These are phyloP conservation scores for Cerastoderma edule DNA, from an alignment of 2,888 invertebrate genomes.

Conservation along the genomic window DNA sequence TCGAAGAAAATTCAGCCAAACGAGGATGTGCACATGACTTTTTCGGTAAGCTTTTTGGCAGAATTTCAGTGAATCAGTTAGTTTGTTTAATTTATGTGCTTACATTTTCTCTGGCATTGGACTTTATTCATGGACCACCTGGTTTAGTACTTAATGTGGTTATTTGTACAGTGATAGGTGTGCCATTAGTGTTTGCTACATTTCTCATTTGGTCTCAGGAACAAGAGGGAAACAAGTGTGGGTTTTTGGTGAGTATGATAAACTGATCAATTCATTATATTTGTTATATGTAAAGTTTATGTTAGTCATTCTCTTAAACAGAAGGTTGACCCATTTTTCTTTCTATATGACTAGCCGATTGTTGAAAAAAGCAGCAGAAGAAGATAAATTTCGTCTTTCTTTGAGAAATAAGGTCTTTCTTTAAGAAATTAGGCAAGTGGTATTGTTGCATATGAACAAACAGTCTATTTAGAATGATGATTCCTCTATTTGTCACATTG, in stretches of 20 bases:
- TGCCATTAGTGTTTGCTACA: slow-evolving; percentile 26
- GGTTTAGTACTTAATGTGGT: slow-evolving; percentile 12
- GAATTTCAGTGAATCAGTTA: slow-evolving; percentile 28
- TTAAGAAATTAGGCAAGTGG: too few species aligned
- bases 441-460: too few species aligned
- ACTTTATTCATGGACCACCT: slow-evolving; percentile 25
- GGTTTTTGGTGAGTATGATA: slow-evolving; percentile 49
- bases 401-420: too few species aligned
- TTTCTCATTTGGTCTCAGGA: slow-evolving; percentile 48
- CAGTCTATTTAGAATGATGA: too few species aligned
- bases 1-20: not conserved
- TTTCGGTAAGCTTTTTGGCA: not conserved
- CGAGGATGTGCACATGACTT: not conserved
- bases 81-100: slow-evolving; percentile 33
- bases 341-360: too few species aligned
- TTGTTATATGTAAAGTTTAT: too few species aligned
- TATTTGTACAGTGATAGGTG: not conserved
- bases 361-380: too few species aligned
- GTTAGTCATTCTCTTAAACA: too few species aligned
- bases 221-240: slow-evolving; percentile 34
- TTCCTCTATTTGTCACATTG: too few species aligned
- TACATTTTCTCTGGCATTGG: slow-evolving; percentile 32
- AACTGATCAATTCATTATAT: not conserved
- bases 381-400: too few species aligned
- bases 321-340: too few species aligned